phyloP scores from a whole-genome alignment of 2,888 invertebrate species.

The Apoda limacodes region DNA sequence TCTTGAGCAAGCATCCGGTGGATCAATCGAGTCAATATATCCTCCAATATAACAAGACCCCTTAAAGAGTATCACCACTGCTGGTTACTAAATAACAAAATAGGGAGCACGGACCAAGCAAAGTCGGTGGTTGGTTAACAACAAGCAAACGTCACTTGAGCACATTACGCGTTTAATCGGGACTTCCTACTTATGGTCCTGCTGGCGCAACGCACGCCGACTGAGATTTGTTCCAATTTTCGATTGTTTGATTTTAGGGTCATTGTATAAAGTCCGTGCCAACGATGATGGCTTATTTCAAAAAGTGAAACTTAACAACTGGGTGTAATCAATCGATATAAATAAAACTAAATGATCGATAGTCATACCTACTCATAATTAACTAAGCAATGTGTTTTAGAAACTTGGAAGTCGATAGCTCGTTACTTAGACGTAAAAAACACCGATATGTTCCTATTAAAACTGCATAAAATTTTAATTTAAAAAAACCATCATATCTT shows the following conservation, averaged over 20 bases:
- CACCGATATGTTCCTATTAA: too few relatives aligned
- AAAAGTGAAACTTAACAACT: too few relatives aligned
- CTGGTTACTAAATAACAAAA: slow-evolving; percentile 14
- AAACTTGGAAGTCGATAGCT: too few relatives aligned
- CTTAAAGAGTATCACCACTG: slow-evolving; percentile 15
- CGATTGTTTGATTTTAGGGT: slow-evolving; percentile 25
- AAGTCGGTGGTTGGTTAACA: slow-evolving; percentile 34
- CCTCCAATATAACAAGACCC: slow-evolving; percentile 34
- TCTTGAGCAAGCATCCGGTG: slow-evolving; percentile 64
- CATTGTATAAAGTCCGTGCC: too few relatives aligned
- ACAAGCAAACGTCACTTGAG: slow-evolving; percentile 58
- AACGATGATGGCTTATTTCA: too few relatives aligned
- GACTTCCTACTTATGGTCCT: slow-evolving; percentile 61
- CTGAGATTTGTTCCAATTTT: slow-evolving; percentile 65
- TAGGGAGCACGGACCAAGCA: slow-evolving; percentile 28
- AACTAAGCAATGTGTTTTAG: too few relatives aligned
- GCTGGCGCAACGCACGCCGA: slow-evolving; percentile 37
- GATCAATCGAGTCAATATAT: slow-evolving; percentile 60
- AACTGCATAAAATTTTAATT: too few relatives aligned
- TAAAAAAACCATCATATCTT: too few relatives aligned
- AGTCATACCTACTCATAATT: too few relatives aligned
- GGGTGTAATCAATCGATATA: too few relatives aligned
- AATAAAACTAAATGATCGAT: too few relatives aligned
- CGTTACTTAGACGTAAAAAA: too few relatives aligned
- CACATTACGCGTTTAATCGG: slow-evolving; percentile 60